A percentile compares a stretch with the other conserved stretches of the same genome.
Evolutionary conservation across 2,888 invertebrate genomes (phyloP).

Genomic region (Nephrotoma flavescens): DNA sequence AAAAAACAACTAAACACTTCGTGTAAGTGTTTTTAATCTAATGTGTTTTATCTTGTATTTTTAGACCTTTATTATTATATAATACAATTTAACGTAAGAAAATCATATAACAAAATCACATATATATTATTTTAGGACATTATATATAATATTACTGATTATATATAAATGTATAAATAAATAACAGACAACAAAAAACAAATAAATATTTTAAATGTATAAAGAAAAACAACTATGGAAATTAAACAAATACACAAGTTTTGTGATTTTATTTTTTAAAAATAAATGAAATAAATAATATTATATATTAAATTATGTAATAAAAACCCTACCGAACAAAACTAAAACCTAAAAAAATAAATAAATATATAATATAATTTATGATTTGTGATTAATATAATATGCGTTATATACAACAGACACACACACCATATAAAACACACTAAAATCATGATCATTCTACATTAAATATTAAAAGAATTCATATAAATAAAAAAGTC

Average conservation of each 20-base stretch:
- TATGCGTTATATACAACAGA: neutral
- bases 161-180: neutral
- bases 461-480: neutral
- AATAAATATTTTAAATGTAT: neutral
- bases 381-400: neutral
- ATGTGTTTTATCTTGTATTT: neutral
- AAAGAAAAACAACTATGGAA: neutral
- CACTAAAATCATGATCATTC: neutral
- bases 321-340: neutral
- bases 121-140: neutral
- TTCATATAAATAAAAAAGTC: neutral
- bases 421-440: neutral
- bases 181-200: neutral
- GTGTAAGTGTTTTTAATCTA: neutral
- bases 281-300: neutral
- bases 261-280: neutral
- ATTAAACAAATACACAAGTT: neutral
- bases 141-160: neutral
- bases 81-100: neutral
- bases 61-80: neutral
- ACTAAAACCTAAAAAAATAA: neutral
- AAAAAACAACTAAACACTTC: neutral
- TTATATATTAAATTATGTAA: neutral
- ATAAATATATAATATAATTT: neutral
- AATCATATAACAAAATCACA: neutral